Evolutionary conservation across 2,113 vertebrate genomes (phyloP).

Genomic region (human): GRCh38 chr6:3506501-3507000

Average conservation of each 20-base stretch:
- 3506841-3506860: slow-evolving; percentile 35
- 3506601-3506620: not conserved
- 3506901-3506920: not conserved
- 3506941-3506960: not conserved
- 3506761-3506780: slow-evolving; percentile 37
- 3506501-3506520: not conserved
- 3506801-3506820: slow-evolving; percentile 46
- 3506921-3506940: not conserved
- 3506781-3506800: slow-evolving; percentile 47
- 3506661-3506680: not conserved
- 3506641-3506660: not conserved
- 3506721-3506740: slow-evolving; percentile 33
- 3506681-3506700: not conserved
- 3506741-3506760: slow-evolving; percentile 25
- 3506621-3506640: not conserved
- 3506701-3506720: not conserved
- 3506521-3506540: not conserved
- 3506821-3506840: slow-evolving; percentile 47
- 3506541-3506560: not conserved
- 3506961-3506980: fast-evolving
- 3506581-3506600: too few species aligned
- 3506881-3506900: slow-evolving; percentile 29
- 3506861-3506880: not conserved
- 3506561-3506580: not conserved
- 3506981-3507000: not conserved